phyloP scores from a whole-genome alignment of 2,113 vertebrate species.

The Otolemur garnettii region DNA sequence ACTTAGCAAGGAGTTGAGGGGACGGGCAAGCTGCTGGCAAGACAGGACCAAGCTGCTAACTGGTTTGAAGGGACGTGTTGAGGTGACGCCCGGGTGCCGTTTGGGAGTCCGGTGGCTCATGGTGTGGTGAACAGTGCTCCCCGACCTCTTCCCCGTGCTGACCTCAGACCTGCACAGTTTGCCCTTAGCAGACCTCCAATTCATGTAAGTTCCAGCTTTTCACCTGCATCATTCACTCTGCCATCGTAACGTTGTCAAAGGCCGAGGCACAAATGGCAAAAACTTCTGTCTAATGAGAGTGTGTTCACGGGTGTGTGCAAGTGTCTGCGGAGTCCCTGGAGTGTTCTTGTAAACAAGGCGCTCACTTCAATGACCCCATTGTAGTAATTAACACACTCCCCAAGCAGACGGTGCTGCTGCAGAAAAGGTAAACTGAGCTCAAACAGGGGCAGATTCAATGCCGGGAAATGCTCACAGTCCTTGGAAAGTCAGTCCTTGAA shows the following conservation, averaged over 20 bases:
- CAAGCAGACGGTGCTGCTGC: conserved; percentile 65
- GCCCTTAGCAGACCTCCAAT: neutral
- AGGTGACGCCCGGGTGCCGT: neutral
- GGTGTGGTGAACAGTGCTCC: neutral
- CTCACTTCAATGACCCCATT: conserved; percentile 82
- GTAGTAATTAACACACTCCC: conserved; percentile 83
- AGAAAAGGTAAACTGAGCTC: conserved; percentile 55
- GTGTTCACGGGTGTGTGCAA: neutral
- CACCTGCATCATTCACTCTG: conserved; percentile 51
- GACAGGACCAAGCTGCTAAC: too few species aligned
- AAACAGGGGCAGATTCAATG: neutral
- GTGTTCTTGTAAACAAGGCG: conserved; percentile 80
- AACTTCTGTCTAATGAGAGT: conserved; percentile 79
- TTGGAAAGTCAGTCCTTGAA: conserved; percentile 55
- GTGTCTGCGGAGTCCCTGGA: conserved; percentile 73
- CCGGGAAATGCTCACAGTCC: neutral
- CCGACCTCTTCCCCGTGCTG: neutral
- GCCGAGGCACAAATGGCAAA: conserved; percentile 77
- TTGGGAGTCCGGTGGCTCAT: rapidly evolving
- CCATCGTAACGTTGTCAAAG: conserved; percentile 74
- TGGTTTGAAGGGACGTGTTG: neutral
- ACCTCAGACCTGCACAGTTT: neutral
- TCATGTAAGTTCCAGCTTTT: conserved; percentile 52
- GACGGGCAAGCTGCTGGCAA: neutral
- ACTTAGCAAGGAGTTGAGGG: neutral